These are phyloP conservation scores for Apodemia mormo DNA, from an alignment of 2,888 invertebrate genomes.

Conservation along the genomic window DNA sequence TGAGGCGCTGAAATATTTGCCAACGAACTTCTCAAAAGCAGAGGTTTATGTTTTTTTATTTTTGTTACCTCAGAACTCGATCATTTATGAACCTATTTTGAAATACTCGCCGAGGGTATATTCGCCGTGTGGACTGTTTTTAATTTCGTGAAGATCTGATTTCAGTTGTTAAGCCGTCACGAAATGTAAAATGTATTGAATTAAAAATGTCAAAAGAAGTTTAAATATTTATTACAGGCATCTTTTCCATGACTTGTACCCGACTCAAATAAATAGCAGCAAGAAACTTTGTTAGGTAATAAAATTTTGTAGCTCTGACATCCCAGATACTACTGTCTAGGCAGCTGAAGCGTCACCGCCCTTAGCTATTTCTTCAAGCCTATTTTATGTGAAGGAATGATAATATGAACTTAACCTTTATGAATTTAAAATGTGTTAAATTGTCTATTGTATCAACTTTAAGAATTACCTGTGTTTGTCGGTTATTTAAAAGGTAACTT, in stretches of 20 bases:
- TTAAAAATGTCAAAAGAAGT: no score
- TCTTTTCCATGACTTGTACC: slow-evolving; percentile 37
- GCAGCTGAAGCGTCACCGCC: slow-evolving; percentile 41
- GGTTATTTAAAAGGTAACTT: no score
- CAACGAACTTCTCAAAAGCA: no score
- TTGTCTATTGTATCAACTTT: slow-evolving; percentile 3
- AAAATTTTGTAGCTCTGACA: slow-evolving; percentile 60
- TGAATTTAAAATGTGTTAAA: slow-evolving; percentile 8
- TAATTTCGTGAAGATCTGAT: no score
- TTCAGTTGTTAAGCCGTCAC: no score
- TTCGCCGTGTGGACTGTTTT: no score
- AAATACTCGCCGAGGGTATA: no score
- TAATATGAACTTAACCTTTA: background rate
- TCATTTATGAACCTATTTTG: no score
- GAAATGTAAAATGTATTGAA: no score
- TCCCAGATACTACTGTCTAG: slow-evolving; percentile 50
- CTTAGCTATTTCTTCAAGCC: slow-evolving; percentile 27
- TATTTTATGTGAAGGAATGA: background rate
- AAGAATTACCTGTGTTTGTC: background rate
- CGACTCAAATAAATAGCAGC: slow-evolving; percentile 33
- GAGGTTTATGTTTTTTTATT: no score
- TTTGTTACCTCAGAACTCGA: no score
- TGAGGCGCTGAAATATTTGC: no score
- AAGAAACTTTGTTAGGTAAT: slow-evolving; percentile 55
- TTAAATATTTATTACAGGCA: background rate